Conservation (phyloP, 1,140 invertebrate species). For the Drosophila kurseongensis region DNA sequence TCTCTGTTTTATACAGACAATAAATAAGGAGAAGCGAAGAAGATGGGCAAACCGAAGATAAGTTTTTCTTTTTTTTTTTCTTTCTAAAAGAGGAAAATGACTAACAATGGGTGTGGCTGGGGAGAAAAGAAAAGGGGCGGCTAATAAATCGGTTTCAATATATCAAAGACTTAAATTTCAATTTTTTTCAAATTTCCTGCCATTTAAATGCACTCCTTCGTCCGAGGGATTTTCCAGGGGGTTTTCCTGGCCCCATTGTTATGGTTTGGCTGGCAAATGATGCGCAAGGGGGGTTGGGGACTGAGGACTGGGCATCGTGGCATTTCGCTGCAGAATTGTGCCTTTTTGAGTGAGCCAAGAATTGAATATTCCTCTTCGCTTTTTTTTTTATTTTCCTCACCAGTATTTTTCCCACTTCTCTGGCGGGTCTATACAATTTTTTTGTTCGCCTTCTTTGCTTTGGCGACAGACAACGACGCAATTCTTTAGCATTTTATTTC, state of each 20-base stretch:
- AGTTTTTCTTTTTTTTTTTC: conserved; percentile 17
- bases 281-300: conserved; percentile 31
- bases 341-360: conserved; percentile 70
- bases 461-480: conserved; percentile 65
- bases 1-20: conserved; percentile 13
- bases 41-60: conserved; percentile 4
- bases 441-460: conserved; percentile 42
- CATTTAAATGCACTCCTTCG: conserved; percentile 82
- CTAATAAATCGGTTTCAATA: conserved; percentile 77
- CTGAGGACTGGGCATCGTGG: conserved; percentile 31
- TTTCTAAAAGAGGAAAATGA: conserved; percentile 37
- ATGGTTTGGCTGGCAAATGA: conserved; percentile 76
- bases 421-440: conserved; percentile 19
- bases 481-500: conserved; percentile 84
- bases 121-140: conserved; percentile 44
- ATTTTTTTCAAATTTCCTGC: conserved; percentile 83
- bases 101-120: conserved; percentile 34
- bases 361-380: conserved; percentile 68
- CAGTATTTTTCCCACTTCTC: conserved; percentile 36
- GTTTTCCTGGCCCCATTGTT: conserved; percentile 50
- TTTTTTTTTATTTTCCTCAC: conserved; percentile 1
- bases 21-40: conserved; percentile 7
- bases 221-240: conserved; percentile 44
- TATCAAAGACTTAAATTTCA: conserved; percentile 83
- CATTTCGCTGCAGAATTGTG: conserved; percentile 69